Evolutionary conservation across 2,113 vertebrate genomes (phyloP).

Genomic region (Misgurnus anguillicaudatus): DNA sequence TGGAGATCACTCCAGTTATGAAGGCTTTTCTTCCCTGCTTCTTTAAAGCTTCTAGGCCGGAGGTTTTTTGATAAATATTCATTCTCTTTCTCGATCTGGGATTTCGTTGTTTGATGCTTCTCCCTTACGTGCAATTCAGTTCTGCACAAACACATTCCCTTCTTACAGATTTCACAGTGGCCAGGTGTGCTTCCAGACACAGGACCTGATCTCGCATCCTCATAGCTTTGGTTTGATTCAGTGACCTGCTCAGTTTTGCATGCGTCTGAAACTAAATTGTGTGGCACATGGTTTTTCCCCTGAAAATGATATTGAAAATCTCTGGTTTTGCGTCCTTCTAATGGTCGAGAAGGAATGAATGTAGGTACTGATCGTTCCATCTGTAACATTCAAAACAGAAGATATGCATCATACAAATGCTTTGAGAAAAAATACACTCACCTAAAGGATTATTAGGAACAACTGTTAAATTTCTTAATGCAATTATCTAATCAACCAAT

Average conservation of each 20-base stretch:
- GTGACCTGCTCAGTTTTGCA: neutral
- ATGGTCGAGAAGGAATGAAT: conserved; percentile 64
- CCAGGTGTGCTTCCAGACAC: neutral
- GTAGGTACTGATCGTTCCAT: conserved; percentile 62
- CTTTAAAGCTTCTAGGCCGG: neutral
- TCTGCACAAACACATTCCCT: too few species aligned
- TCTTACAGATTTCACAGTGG: neutral
- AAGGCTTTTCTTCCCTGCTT: neutral
- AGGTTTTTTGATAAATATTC: neutral
- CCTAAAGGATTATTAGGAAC: too few species aligned
- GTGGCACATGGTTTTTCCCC: neutral
- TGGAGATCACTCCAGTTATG: conserved; percentile 26
- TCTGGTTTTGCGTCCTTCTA: conserved; percentile 61
- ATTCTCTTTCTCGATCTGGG: neutral
- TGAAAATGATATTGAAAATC: conserved; percentile 58
- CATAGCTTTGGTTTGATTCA: neutral
- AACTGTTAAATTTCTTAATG: too few species aligned
- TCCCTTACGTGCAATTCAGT: neutral
- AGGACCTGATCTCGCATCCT: neutral
- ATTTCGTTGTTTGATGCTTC: neutral
- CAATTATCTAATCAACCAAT: too few species aligned
- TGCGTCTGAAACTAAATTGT: neutral
- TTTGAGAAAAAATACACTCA: too few species aligned
- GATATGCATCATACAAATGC: neutral
- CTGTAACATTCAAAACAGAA: conserved; percentile 50